Conservation (phyloP, 2,888 invertebrate genomes). For the Tetragonula carbonaria region DNA sequence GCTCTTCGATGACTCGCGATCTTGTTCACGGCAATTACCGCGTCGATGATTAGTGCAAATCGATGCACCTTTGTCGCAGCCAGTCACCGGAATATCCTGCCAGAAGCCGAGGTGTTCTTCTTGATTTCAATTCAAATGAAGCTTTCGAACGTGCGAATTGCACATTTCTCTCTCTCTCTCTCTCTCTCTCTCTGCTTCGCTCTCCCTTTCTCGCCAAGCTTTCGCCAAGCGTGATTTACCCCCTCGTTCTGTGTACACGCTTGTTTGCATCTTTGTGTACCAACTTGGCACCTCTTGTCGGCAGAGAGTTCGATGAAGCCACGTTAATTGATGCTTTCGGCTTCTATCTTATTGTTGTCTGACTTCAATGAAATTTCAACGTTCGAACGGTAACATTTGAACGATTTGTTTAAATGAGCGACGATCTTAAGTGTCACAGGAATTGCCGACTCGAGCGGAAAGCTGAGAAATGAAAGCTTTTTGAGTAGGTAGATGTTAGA, state of each 20-base stretch:
- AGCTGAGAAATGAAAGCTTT: background rate
- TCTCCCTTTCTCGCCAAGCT: background rate
- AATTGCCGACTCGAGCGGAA: background rate
- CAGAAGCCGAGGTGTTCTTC: constrained; percentile 36
- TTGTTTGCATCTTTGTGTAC: constrained; percentile 51
- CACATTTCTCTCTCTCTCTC: background rate
- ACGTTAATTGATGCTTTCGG: constrained; percentile 60
- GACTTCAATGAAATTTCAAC: constrained; percentile 44
- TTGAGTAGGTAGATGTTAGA: background rate
- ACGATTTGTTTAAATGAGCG: constrained; percentile 27
- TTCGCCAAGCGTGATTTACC: background rate
- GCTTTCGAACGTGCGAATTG: constrained; percentile 33
- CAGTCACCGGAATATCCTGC: constrained; percentile 23
- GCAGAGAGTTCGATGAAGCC: constrained; percentile 45
- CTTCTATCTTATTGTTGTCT: constrained; percentile 21
- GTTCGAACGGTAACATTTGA: background rate
- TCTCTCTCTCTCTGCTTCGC: no score
- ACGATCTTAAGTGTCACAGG: background rate
- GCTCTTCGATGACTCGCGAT: constrained; percentile 24
- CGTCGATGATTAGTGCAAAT: constrained; percentile 57
- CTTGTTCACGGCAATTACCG: constrained; percentile 49
- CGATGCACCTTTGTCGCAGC: constrained; percentile 46
- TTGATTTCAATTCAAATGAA: constrained; percentile 60
- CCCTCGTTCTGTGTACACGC: constrained; percentile 30
- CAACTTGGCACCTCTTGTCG: constrained; percentile 34